phyloP scores from a whole-genome alignment of 2,888 invertebrate species.

The Cordilura impudica region DNA sequence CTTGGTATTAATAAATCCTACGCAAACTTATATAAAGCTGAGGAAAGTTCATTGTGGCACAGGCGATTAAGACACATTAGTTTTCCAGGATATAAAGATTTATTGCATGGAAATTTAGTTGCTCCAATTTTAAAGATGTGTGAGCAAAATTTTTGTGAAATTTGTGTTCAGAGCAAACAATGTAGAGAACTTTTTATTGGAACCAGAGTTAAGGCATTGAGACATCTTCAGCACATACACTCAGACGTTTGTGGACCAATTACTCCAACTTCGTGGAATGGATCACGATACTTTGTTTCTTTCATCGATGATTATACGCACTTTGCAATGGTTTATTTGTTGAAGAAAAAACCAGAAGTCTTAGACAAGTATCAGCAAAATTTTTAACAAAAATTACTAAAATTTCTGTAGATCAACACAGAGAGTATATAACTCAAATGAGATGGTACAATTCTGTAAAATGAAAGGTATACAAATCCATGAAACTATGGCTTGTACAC shows the following conservation, averaged over 20 bases:
- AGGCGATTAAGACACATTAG: not conserved
- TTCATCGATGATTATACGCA: constrained; percentile 51
- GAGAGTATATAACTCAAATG: constrained; percentile 66
- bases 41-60: not conserved
- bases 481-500: too few species aligned
- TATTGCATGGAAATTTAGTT: not conserved
- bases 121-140: not conserved
- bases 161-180: too few species aligned
- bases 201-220: not conserved
- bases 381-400: constrained; percentile 41
- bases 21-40: not conserved
- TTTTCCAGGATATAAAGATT: not conserved
- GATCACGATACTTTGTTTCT: constrained; percentile 38
- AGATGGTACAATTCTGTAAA: constrained; percentile 56
- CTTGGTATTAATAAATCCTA: not conserved
- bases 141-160: too few species aligned
- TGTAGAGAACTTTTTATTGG: constrained; percentile 31
- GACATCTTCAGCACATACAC: constrained; percentile 37
- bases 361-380: constrained; percentile 11
- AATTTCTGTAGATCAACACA: constrained; percentile 56
- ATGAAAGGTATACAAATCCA: constrained; percentile 65
- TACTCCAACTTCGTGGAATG: constrained; percentile 18
- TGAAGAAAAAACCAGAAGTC: constrained; percentile 25
- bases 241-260: constrained; percentile 52
- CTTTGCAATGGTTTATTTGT: constrained; percentile 30